Evolutionary conservation across 2,797 vertebrate genomes (phyloP), one percentile per base, ranked within the genome.

Genomic region (Peromyscus eremicus): DNA sequence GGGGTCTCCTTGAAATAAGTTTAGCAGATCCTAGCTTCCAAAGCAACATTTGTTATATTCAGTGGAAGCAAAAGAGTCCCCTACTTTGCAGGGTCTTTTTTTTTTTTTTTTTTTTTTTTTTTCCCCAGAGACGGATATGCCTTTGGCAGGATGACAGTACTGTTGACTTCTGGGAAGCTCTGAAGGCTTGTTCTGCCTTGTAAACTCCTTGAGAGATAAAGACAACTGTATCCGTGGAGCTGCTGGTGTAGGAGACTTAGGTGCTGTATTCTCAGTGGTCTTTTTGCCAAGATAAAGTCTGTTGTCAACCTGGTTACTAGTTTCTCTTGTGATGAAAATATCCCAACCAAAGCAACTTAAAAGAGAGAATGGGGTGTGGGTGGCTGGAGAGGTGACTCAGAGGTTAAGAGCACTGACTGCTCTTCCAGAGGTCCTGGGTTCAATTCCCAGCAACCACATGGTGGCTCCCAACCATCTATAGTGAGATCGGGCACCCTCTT

Each of bases 101-200:
- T 11, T 49, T 46, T 37, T 1, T 73, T 2, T 52, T 52, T 8
- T 52, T 9, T 52, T 52, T 52, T 37, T 0, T 68, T 2, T 64
- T 34, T 71, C 13, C 13, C 11, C n/a, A 2, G 3, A 25, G 57
- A 12, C 25, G 10, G 49, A 1, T 2, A 0, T 40, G 37, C 3
- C 3, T 37, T 21, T 2, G 4, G 43, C 37, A 9, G n/a, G 12
- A 5, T 14, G 4, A 32, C 5, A n/a, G 37, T 40, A 11, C 25
- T 62, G 0, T 52, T 6, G 7, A 80, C 68, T 79, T 14, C 34
- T 4, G 6, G 27, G 25, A 64, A 49, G 29, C 49, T 37, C 0
- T 40, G 14, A 32, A 66, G 21, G 49, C 16, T 27, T 43, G 40
- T 16, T n/a, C 76, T 52, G 27, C 60, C 57, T 8, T 40, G 27